Conservation (phyloP, 2,113 vertebrate genomes). For the Oenanthe melanoleuca region DNA sequence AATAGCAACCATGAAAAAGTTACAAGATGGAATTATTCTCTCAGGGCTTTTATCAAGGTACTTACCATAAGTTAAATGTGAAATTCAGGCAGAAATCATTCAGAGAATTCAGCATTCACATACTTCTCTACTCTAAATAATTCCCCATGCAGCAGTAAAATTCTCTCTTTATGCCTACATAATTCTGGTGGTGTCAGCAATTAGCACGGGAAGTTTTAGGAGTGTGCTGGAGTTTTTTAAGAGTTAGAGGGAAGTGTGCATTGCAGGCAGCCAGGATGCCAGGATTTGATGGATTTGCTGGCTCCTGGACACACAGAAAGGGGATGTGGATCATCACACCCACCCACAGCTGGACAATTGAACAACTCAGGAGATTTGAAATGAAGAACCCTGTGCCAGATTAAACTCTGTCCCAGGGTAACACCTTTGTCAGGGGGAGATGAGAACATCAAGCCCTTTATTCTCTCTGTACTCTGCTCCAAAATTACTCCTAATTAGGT, state of each 20-base stretch:
- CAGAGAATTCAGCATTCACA: not conserved
- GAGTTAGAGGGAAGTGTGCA: not conserved
- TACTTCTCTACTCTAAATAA: slow-evolving; percentile 47
- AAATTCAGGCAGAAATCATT: slow-evolving; percentile 70
- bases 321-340: not conserved
- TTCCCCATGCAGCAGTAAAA: slow-evolving; percentile 18
- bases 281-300: slow-evolving; percentile 3
- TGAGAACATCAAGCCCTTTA: not conserved
- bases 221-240: not conserved
- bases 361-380: not conserved
- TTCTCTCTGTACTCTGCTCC: not conserved
- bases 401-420: not conserved
- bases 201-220: not conserved
- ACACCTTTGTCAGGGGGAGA: not conserved
- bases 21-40: slow-evolving; percentile 69
- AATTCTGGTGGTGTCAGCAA: slow-evolving; percentile 53
- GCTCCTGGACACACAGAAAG: not conserved
- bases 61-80: slow-evolving; percentile 60
- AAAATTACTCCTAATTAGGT: not conserved
- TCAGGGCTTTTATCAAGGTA: slow-evolving; percentile 61
- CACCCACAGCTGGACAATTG: not conserved
- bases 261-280: not conserved
- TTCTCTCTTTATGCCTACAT: slow-evolving; percentile 20
- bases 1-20: slow-evolving; percentile 70
- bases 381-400: not conserved